These are phyloP conservation scores for Trichopoda pennipes DNA, from an alignment of 2,888 invertebrate species.

Conservation along the genomic window DNA sequence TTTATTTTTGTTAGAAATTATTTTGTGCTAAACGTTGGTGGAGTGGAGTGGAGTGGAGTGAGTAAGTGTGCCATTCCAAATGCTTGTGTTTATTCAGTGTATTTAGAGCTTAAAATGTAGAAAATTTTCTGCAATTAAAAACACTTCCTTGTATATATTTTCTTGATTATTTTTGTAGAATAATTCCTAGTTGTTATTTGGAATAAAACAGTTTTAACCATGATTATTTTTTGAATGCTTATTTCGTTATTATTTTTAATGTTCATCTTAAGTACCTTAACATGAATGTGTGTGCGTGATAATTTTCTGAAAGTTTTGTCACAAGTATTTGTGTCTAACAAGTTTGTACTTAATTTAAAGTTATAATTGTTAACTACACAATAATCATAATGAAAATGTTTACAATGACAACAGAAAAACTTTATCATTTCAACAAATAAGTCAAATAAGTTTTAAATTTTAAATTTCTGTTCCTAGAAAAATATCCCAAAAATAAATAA, in stretches of 20 bases:
- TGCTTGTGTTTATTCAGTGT: background rate
- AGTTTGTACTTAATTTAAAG: constrained; percentile 62
- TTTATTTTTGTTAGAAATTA: constrained; percentile 10
- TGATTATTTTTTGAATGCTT: constrained; percentile 7
- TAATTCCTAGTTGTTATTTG: background rate
- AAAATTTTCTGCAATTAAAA: background rate
- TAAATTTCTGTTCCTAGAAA: constrained; percentile 8
- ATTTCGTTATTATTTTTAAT: constrained; percentile 52
- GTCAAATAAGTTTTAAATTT: constrained; percentile 45
- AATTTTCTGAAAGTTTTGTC: constrained; percentile 52
- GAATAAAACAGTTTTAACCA: background rate
- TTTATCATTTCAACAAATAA: constrained; percentile 27
- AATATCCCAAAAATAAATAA: background rate
- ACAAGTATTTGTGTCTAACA: constrained; percentile 62
- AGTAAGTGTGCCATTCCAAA: background rate
- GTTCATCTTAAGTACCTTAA: constrained; percentile 50
- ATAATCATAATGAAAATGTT: constrained; percentile 42
- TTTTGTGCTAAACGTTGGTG: background rate
- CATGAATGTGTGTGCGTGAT: constrained; percentile 59
- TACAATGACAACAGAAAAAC: constrained; percentile 24
- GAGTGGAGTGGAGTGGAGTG: too few species aligned
- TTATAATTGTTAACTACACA: constrained; percentile 65
- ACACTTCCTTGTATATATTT: background rate
- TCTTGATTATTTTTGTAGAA: background rate
- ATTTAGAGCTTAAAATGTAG: background rate